phyloP scores from a whole-genome alignment of 2,888 invertebrate species.

The Spilarctia lutea region DNA sequence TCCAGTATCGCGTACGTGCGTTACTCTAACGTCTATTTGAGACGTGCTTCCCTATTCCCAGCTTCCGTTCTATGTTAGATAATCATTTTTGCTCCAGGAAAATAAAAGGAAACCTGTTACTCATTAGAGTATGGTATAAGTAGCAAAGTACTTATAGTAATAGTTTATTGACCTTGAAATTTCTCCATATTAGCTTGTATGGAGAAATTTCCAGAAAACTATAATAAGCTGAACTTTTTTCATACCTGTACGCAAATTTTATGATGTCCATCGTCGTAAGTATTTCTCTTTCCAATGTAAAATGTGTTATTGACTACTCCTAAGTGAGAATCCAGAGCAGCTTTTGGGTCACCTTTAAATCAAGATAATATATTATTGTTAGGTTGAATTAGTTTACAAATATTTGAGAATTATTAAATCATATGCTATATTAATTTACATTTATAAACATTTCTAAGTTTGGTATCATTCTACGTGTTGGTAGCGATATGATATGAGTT shows the following conservation, averaged over 20 bases:
- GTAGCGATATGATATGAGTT: not conserved
- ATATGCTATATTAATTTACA: not conserved
- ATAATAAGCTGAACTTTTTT: not conserved
- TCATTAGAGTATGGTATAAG: too few relatives aligned
- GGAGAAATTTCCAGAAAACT: too few relatives aligned
- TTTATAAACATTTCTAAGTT: not conserved
- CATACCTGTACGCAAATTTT: constrained; percentile 87
- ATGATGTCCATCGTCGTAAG: constrained; percentile 78
- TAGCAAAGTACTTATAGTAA: too few relatives aligned
- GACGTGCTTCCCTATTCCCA: too few relatives aligned
- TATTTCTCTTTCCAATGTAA: constrained; percentile 86
- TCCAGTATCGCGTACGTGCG: too few relatives aligned
- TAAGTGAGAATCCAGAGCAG: constrained; percentile 90
- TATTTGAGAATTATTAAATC: not conserved
- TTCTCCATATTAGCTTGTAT: too few relatives aligned
- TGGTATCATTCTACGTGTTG: not conserved
- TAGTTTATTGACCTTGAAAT: too few relatives aligned
- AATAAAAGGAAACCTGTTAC: too few relatives aligned
- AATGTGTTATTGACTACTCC: constrained; percentile 93
- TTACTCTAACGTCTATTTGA: too few relatives aligned
- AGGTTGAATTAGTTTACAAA: not conserved
- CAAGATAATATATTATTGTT: not conserved
- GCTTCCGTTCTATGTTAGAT: too few relatives aligned
- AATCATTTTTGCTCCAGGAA: too few relatives aligned
- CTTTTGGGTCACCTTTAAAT: constrained; percentile 90